These are phyloP conservation scores for Beris morrisii DNA, from an alignment of 2,888 invertebrate genomes.

Conservation along the genomic window DNA sequence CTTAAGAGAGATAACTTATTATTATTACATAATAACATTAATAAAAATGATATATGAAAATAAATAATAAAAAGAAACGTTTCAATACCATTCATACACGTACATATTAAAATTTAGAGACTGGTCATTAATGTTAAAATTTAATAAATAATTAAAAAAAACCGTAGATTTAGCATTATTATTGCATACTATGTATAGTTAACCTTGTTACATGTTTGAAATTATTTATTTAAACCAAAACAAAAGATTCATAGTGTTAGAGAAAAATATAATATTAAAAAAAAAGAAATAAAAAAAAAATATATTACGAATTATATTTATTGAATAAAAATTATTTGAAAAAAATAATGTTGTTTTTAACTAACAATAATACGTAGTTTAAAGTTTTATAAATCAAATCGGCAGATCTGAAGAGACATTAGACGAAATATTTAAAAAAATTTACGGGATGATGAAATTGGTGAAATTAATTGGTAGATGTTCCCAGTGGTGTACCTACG, in stretches of 20 bases:
- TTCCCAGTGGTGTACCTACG: too few relatives aligned
- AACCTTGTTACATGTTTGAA: slow-evolving; percentile 33
- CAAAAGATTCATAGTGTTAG: neutral
- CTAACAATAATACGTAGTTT: too few relatives aligned
- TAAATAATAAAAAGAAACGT: neutral
- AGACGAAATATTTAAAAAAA: too few relatives aligned
- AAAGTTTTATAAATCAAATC: too few relatives aligned
- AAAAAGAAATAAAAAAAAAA: slow-evolving; percentile 6
- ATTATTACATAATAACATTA: neutral
- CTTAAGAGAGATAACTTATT: neutral
- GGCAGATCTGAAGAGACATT: too few relatives aligned
- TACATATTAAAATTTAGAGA: slow-evolving; percentile 39
- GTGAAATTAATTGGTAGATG: too few relatives aligned
- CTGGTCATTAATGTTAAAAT: slow-evolving; percentile 30
- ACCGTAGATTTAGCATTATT: slow-evolving; percentile 32
- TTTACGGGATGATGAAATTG: too few relatives aligned
- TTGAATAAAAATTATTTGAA: slow-evolving; percentile 24
- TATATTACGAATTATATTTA: slow-evolving; percentile 22
- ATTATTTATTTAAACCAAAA: slow-evolving; percentile 9
- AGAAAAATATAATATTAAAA: slow-evolving; percentile 1
- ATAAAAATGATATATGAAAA: neutral
- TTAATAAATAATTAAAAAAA: slow-evolving; percentile 17
- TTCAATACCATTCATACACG: slow-evolving; percentile 29
- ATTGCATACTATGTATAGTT: slow-evolving; percentile 27
- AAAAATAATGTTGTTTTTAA: neutral